A percentile compares a stretch with the other conserved stretches of the same genome.
These are phyloP conservation scores for Monochamus saltuarius DNA, from an alignment of 1,140 invertebrate genomes.

Conservation along the genomic window DNA sequence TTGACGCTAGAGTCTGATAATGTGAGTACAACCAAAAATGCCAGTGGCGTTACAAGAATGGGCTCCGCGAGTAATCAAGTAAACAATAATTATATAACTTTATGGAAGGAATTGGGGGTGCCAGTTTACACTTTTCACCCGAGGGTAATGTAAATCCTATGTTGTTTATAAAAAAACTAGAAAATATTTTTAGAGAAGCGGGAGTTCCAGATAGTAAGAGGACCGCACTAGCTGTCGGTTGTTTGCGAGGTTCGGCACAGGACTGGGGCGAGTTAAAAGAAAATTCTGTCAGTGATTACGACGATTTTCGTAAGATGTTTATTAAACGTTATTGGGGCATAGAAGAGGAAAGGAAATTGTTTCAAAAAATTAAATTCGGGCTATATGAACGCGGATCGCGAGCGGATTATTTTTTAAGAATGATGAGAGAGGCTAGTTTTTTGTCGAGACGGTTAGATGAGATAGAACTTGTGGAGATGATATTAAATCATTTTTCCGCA, in stretches of 20 bases:
- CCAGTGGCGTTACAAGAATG: too few relatives aligned
- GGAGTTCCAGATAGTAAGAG: constrained; percentile 9
- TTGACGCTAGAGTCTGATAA: too few relatives aligned
- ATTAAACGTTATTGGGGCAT: constrained; percentile 8
- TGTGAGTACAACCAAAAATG: too few relatives aligned
- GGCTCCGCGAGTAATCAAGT: too few relatives aligned
- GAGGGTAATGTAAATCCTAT: background rate
- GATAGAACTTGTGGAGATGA: constrained; percentile 9
- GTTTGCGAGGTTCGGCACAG: constrained; percentile 6
- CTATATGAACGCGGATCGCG: constrained; percentile 8
- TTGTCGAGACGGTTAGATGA: constrained; percentile 14
- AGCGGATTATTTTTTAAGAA: constrained; percentile 15
- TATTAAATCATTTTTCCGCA: constrained; percentile 10
- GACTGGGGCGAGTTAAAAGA: constrained; percentile 8
- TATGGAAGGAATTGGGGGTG: constrained; percentile 14
- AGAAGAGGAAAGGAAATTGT: constrained; percentile 4
- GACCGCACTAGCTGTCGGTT: background rate
- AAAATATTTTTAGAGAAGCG: constrained; percentile 4
- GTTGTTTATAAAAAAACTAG: constrained; percentile 8
- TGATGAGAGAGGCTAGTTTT: constrained; percentile 6
- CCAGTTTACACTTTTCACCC: background rate
- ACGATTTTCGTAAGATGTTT: constrained; percentile 3
- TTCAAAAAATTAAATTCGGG: constrained; percentile 11
- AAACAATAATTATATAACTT: background rate
- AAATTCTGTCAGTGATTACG: background rate